phyloP scores from a whole-genome alignment of 2,888 invertebrate species.

The Stomorhina lunata region DNA sequence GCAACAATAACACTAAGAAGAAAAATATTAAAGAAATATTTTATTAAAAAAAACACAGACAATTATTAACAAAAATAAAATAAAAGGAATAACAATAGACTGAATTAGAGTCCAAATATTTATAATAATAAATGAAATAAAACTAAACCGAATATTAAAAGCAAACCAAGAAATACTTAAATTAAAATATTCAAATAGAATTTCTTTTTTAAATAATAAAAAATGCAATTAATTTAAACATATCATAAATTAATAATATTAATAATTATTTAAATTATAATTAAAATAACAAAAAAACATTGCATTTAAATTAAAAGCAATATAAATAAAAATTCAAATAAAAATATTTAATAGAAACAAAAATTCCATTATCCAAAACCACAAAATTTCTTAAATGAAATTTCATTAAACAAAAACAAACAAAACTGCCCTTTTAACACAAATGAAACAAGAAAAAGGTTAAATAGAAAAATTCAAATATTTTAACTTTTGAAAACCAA shows the following conservation, averaged over 20 bases:
- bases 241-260: constrained; percentile 76
- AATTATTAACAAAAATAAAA: constrained; percentile 37
- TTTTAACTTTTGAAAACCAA: constrained; percentile 46
- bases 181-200: constrained; percentile 44
- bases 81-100: constrained; percentile 76
- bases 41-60: constrained; percentile 33
- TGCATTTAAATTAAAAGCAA: constrained; percentile 62
- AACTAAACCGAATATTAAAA: constrained; percentile 33
- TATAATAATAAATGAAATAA: constrained; percentile 69
- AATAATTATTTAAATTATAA: constrained; percentile 34
- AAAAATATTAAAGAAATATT: constrained; percentile 37
- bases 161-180: constrained; percentile 24
- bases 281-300: constrained; percentile 40
- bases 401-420: constrained; percentile 47
- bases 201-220: constrained; percentile 50
- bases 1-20: constrained; percentile 61
- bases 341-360: constrained; percentile 41
- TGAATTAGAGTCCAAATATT: constrained; percentile 79
- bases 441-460: constrained; percentile 55
- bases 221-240: constrained; percentile 79
- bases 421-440: constrained; percentile 66
- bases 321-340: constrained; percentile 49
- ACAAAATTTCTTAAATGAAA: constrained; percentile 21
- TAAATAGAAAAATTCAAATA: constrained; percentile 54
- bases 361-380: constrained; percentile 27